These are phyloP conservation scores for Bellardia pandia DNA, from an alignment of 2,888 invertebrate species.

Conservation along the genomic window DNA sequence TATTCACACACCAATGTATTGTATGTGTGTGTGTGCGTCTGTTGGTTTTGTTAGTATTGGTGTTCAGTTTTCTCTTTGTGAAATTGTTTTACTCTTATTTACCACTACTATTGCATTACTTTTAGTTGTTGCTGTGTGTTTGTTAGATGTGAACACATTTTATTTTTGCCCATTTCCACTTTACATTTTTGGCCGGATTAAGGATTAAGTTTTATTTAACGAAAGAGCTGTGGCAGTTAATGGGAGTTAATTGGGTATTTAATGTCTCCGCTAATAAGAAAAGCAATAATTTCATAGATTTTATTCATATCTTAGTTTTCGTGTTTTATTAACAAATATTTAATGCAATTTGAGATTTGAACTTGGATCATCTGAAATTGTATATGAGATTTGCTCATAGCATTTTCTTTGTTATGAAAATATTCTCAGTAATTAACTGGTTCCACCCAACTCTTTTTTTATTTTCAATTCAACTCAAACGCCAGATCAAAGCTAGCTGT, in stretches of 20 bases:
- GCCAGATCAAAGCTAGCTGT: too few species aligned
- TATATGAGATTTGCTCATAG: too few species aligned
- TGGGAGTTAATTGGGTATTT: slow-evolving; percentile 48
- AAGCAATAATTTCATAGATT: not conserved
- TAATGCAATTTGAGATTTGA: too few species aligned
- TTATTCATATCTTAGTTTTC: too few species aligned
- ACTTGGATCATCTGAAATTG: too few species aligned
- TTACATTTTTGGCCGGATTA: slow-evolving; percentile 58
- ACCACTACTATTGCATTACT: not conserved
- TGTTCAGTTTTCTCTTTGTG: slow-evolving; percentile 35
- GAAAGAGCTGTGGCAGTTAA: slow-evolving; percentile 39
- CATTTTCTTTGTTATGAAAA: too few species aligned
- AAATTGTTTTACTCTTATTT: slow-evolving; percentile 35
- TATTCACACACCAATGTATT: slow-evolving; percentile 64
- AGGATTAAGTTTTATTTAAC: slow-evolving; percentile 59
- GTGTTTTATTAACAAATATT: too few species aligned
- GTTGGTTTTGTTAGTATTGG: slow-evolving; percentile 46
- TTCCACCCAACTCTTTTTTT: too few species aligned
- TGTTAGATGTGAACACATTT: slow-evolving; percentile 35
- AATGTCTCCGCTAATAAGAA: slow-evolving; percentile 5
- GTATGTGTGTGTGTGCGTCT: slow-evolving; percentile 20
- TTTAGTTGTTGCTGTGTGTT: not conserved
- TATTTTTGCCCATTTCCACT: slow-evolving; percentile 39
- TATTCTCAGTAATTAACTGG: too few species aligned
- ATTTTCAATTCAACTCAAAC: too few species aligned